Conservation (phyloP, 2,113 vertebrate species). For the Petromus typicus region DNA sequence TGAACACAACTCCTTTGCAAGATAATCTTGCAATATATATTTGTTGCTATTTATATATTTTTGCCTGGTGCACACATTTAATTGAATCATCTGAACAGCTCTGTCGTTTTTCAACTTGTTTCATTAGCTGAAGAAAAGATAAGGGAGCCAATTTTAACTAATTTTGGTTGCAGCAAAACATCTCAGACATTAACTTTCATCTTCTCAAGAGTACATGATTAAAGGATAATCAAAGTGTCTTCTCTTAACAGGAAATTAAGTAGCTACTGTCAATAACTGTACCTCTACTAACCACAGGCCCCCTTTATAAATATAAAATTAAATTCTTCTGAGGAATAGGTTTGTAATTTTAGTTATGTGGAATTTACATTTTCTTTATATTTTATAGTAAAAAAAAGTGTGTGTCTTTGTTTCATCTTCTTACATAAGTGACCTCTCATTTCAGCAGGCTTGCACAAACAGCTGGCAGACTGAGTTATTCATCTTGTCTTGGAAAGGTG, state of each 20-base stretch:
- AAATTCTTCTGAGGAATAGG: conserved; percentile 78
- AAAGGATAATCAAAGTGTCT: conserved; percentile 64
- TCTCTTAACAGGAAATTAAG: conserved; percentile 77
- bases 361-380: conserved; percentile 74
- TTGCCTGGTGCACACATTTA: conserved; percentile 45
- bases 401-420: conserved; percentile 70
- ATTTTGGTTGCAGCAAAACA: conserved; percentile 69
- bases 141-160: conserved; percentile 73
- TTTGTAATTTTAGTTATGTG: conserved; percentile 70
- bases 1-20: conserved; percentile 71
- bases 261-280: conserved; percentile 59
- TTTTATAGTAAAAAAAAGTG: conserved; percentile 65
- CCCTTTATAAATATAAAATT: conserved; percentile 81
- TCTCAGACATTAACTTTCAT: conserved; percentile 60
- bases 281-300: conserved; percentile 64
- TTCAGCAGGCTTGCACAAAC: conserved; percentile 69
- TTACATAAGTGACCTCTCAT: conserved; percentile 61
- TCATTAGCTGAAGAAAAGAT: conserved; percentile 63
- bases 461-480: conserved; percentile 54
- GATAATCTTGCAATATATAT: conserved; percentile 45
- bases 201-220: conserved; percentile 76
- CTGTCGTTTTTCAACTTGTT: conserved; percentile 54
- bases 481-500: background rate
- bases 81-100: conserved; percentile 35
- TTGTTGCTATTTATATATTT: conserved; percentile 34